These are phyloP conservation scores for Agapetus fuscipes DNA, from an alignment of 2,888 invertebrate species.

Conservation along the genomic window DNA sequence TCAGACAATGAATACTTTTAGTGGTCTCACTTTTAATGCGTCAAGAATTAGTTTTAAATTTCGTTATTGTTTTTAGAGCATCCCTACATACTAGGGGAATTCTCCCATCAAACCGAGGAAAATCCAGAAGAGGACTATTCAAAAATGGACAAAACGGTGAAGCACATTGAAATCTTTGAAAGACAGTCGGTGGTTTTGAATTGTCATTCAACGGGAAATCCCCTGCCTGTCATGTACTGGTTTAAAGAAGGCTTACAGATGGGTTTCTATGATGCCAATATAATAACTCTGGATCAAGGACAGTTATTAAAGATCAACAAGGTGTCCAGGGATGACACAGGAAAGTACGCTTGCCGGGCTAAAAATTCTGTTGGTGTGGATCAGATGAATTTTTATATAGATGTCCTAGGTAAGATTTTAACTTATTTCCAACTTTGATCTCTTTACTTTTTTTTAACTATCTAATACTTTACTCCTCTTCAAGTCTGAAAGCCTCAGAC, in stretches of 20 bases:
- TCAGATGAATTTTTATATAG: constrained; percentile 35
- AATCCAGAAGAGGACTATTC: constrained; percentile 16
- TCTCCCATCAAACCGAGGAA: neutral
- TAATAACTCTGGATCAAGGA: constrained; percentile 34
- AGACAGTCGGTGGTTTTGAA: constrained; percentile 38
- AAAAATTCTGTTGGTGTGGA: constrained; percentile 45
- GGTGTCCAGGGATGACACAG: constrained; percentile 33
- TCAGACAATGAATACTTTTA: too few species aligned
- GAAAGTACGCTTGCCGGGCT: constrained; percentile 51
- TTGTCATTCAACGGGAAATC: constrained; percentile 51
- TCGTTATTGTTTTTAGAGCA: constrained; percentile 29
- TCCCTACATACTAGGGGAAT: constrained; percentile 34
- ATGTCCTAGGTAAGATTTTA: constrained; percentile 42
- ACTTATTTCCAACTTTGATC: too few species aligned
- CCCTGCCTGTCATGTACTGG: constrained; percentile 51
- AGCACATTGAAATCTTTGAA: constrained; percentile 32
- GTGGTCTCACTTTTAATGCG: neutral
- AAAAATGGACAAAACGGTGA: constrained; percentile 20
- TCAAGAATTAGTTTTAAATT: neutral
- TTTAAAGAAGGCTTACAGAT: constrained; percentile 40
- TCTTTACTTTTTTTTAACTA: too few species aligned
- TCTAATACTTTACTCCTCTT: too few species aligned
- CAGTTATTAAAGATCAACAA: constrained; percentile 31
- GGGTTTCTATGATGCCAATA: constrained; percentile 39
- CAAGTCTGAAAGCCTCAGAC: too few species aligned